phyloP scores from a whole-genome alignment of 2,888 invertebrate species.

The Dilophus febrilis region DNA sequence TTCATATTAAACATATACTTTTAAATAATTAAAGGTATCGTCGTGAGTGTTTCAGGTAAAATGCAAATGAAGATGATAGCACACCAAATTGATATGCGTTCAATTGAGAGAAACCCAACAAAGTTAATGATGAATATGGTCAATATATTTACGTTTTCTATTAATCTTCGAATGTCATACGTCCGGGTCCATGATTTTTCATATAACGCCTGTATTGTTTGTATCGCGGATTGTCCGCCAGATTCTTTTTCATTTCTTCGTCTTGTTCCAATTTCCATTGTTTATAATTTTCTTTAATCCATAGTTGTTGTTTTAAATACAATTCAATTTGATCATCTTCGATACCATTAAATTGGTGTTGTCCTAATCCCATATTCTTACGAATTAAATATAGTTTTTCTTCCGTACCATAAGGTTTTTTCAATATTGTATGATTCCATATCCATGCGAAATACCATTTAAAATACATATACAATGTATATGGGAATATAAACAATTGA shows the following conservation, averaged over 20 bases:
- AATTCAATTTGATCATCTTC: slow-evolving; percentile 58
- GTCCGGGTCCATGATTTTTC: slow-evolving; percentile 74
- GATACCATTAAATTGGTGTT: slow-evolving; percentile 52
- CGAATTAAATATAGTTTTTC: slow-evolving; percentile 75
- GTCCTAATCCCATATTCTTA: slow-evolving; percentile 54
- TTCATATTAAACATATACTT: too few relatives aligned
- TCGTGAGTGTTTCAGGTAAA: too few relatives aligned
- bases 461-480: slow-evolving; percentile 49
- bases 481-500: slow-evolving; percentile 64
- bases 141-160: neutral
- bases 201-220: slow-evolving; percentile 80
- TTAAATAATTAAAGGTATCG: too few relatives aligned
- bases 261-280: slow-evolving; percentile 69
- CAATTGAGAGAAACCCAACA: too few relatives aligned
- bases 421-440: slow-evolving; percentile 57
- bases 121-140: too few relatives aligned
- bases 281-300: slow-evolving; percentile 64
- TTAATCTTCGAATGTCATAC: slow-evolving; percentile 81
- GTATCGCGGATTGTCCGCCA: slow-evolving; percentile 73
- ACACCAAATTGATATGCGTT: too few relatives aligned
- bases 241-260: slow-evolving; percentile 64
- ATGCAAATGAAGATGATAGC: too few relatives aligned
- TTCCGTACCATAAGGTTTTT: slow-evolving; percentile 60
- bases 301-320: slow-evolving; percentile 57
- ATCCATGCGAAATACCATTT: slow-evolving; percentile 67